Base-by-base conservation (phyloP, 2,113 vertebrate genomes). In the Sinocyclocheilus anshuiensis region DNA sequence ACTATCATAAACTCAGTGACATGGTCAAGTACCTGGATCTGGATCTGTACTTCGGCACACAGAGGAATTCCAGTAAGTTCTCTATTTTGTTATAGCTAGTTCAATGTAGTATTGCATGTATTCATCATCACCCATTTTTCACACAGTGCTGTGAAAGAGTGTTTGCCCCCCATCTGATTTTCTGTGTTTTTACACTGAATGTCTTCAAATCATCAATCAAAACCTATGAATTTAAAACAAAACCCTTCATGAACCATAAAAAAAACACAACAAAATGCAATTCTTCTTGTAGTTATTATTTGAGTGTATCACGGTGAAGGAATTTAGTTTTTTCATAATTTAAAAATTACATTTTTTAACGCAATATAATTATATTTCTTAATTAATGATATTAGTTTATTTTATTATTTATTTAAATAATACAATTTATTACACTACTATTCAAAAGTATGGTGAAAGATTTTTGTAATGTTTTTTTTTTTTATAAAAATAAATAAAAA, bases 21-120 rank as follows among this genome's bases (percentile, higher is more conserved):
- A 97, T 97, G 97, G 97, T 97, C 89, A 97, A 97, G 76, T 97
- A 97, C 89, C 95, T 97, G 0, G 96, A 97, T 89, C 90, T 97
- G 92, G 97, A 97, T 91, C 93, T 96, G 88, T 96, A 97, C 89
- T 97, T 97, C 0, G 97, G 97, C 61, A 97, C 96, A 0, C 97
- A 97, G 89, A 96, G 96, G 48, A 94, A 95, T 85, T 89, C 95
- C 0, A 96, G 96, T 97, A 93, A 96, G 97, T 95, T 74, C 4
- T 67, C 3, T 10, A 10, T 77, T 48, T 75, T 39, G 69, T 81
- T 45, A 36, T 18, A 57, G 18, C 29, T 33, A 33, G 57, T 78
- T 63, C 13, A 29, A 20, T 48, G 59, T 50, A 16, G 67, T 29
- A 33, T 79, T 22, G 50, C 77, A 78, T 57, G 33, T 50, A 7